phyloP scores from a whole-genome alignment of 2,888 invertebrate species.

The Ophioninae sp. region DNA sequence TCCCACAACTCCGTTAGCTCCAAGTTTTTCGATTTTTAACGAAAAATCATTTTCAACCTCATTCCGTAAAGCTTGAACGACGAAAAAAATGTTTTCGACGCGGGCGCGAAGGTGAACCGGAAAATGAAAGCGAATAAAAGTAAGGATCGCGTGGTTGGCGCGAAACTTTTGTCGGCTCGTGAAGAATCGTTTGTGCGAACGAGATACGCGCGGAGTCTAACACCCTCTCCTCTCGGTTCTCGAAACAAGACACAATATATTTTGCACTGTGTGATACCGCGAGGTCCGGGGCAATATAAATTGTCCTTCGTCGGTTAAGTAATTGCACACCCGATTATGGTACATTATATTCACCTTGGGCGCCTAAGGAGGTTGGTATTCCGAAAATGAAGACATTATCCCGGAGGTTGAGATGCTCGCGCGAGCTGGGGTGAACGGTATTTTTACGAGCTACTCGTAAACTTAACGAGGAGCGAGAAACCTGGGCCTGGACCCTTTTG shows the following conservation, averaged over 20 bases:
- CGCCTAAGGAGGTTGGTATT: slow-evolving; percentile 74
- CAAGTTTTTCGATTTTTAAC: too few species aligned
- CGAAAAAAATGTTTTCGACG: background rate
- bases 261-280: slow-evolving; percentile 8
- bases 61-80: too few species aligned
- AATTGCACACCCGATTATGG: slow-evolving; percentile 79
- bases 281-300: slow-evolving; percentile 68
- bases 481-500: slow-evolving; percentile 56
- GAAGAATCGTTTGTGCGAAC: background rate
- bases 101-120: background rate
- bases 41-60: too few species aligned
- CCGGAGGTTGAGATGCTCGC: slow-evolving; percentile 58
- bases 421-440: slow-evolving; percentile 74
- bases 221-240: background rate
- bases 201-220: background rate
- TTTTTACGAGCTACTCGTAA: slow-evolving; percentile 81
- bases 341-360: slow-evolving; percentile 78
- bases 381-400: slow-evolving; percentile 80
- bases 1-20: too few species aligned
- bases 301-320: slow-evolving; percentile 77
- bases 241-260: slow-evolving; percentile 9
- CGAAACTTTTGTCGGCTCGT: background rate
- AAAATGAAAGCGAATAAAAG: background rate
- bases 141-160: background rate
- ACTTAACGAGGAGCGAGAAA: slow-evolving; percentile 79